Evolutionary conservation across 2,797 vertebrate species (phyloP).

Genomic region (Liparis tanakae): DNA sequence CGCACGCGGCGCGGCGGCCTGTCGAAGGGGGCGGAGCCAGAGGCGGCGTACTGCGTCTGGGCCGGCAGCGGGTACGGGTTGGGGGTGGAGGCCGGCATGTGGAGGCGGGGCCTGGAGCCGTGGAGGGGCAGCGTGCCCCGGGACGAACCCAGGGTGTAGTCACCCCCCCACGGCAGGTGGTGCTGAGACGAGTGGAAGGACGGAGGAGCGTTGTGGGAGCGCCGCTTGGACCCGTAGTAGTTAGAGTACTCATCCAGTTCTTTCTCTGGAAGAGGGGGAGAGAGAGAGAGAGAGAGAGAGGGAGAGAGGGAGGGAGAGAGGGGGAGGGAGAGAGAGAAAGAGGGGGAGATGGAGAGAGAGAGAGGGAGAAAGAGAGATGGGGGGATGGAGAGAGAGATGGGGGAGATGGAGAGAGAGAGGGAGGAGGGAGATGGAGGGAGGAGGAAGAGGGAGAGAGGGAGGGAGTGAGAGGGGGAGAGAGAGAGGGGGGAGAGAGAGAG

Average conservation of each 20-base stretch:
- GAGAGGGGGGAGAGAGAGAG: background rate
- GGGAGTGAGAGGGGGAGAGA: slow-evolving; percentile 14
- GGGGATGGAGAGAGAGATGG: background rate
- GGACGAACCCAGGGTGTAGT: slow-evolving; percentile 78
- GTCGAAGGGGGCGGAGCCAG: slow-evolving; percentile 68
- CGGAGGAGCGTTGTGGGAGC: slow-evolving; percentile 69
- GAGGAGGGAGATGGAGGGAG: no score
- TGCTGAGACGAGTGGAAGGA: slow-evolving; percentile 85
- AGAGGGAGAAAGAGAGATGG: slow-evolving; percentile 21
- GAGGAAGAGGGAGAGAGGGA: slow-evolving; percentile 45
- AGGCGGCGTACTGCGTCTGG: slow-evolving; percentile 71
- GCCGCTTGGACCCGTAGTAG: slow-evolving; percentile 75
- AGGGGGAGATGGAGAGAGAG: slow-evolving; percentile 11
- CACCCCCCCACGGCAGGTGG: slow-evolving; percentile 80
- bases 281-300: background rate
- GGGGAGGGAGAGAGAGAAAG: background rate
- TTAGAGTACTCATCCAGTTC: slow-evolving; percentile 88
- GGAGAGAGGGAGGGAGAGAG: no score
- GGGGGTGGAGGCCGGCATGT: slow-evolving; percentile 79
- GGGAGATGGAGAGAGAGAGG: slow-evolving; percentile 14
- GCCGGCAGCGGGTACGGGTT: slow-evolving; percentile 84
- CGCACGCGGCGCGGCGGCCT: slow-evolving; percentile 89
- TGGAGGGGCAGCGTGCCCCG: slow-evolving; percentile 88
- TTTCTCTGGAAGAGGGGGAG: slow-evolving; percentile 81
- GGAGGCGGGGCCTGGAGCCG: slow-evolving; percentile 79